These are phyloP conservation scores for Cyclura pinguis DNA, from an alignment of 2,797 vertebrate genomes.

Conservation along the genomic window DNA sequence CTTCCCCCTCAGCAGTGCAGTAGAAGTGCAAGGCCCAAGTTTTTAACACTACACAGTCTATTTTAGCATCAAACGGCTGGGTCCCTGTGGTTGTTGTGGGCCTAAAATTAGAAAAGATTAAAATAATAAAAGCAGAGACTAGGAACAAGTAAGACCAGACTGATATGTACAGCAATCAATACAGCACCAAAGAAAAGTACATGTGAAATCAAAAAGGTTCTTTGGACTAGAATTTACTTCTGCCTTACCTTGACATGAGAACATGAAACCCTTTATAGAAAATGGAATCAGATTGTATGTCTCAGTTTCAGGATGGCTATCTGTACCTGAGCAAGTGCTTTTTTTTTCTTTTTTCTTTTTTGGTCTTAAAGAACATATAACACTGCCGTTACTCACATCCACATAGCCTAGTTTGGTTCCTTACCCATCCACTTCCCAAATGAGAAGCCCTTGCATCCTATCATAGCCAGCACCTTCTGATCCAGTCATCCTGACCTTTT, in stretches of 20 bases:
- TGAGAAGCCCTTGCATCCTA: background rate
- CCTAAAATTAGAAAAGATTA: constrained; percentile 35
- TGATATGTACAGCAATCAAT: background rate
- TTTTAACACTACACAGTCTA: constrained; percentile 10
- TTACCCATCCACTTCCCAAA: background rate
- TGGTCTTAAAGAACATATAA: background rate
- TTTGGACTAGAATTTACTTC: background rate
- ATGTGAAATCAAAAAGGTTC: background rate
- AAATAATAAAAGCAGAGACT: constrained; percentile 34
- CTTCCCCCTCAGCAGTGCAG: background rate
- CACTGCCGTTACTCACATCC: background rate
- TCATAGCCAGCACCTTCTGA: background rate
- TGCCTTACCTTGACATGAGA: constrained; percentile 37
- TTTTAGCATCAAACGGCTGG: constrained; percentile 41
- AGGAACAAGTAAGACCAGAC: constrained; percentile 18
- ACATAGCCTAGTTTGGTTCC: background rate
- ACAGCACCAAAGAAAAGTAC: constrained; percentile 21
- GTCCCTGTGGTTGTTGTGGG: constrained; percentile 13
- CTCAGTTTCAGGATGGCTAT: background rate
- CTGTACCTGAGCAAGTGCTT: background rate
- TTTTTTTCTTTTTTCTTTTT: background rate
- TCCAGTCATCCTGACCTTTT: background rate
- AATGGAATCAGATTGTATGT: constrained; percentile 25
- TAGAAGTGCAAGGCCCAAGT: constrained; percentile 15
- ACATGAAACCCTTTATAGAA: constrained; percentile 9